Evolutionary conservation across 2,113 vertebrate genomes (phyloP), one percentile per base, ranked within the genome.

Genomic region (Syngnathus floridae): DNA sequence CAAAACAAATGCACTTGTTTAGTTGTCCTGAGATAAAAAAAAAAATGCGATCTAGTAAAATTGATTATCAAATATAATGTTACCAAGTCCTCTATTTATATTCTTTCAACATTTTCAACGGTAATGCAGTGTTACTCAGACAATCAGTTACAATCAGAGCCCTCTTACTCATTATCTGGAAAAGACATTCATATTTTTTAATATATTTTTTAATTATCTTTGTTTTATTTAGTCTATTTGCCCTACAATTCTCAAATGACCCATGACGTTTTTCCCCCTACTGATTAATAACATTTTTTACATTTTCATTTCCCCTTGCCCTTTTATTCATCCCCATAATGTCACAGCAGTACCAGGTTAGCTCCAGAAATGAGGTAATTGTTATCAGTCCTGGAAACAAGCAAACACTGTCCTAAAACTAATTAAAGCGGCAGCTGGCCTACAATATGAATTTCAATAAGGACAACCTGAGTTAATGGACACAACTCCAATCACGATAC

Each of bases 341-440:
- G 72, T 58, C 7, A 37, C 14, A n/a, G 36, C 43, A 5, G 38
- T 10, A 55, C 14, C 48, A 5, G 48, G 26, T 66, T 73, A 78
- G 58, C 74, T 84, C 64, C 71, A 71, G 73, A 70, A 22, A 31
- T 31, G 43, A 66, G 51, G 58, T 66, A 22, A 54, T 59, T 61
- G 5, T 64, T 67, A 83, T 79, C 62, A 63, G 75, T 84, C 75
- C 72, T 37, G 13, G 46, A 58, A 70, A 77, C 64, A 72, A 66
- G 82, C 36, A 69, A 31, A 45, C 55, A 43, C 58, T 56, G 38
- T 21, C 62, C 48, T 48, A 48, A 35, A 65, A 52, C 54, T 13
- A 61, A 55, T 12, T 46, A 31, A 35, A 64, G 54, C 17, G 16
- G 36, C 3, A 46, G 71, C 76, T 62, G 74, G 60, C 66, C 58